Evolutionary conservation across 2,888 invertebrate species (phyloP), one percentile per base, ranked within the genome.

Genomic region (Apamea sordens): DNA sequence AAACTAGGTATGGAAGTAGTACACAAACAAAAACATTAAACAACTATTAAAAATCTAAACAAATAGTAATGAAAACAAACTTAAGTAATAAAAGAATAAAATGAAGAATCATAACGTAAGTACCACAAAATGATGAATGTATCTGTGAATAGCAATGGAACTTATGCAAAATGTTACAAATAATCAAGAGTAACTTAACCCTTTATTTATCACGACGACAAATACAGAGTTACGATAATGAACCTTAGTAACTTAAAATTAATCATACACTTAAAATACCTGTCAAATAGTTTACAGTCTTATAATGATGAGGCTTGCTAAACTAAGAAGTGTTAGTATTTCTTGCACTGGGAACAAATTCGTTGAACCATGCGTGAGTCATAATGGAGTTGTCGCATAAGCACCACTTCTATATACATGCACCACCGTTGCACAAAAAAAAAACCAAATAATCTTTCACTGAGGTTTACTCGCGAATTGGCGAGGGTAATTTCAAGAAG

Each of bases 111-210:
- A 89, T 92, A 92, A 90, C 84, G 83, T 93, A 94, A 94, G 94
- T 93, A 94, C 94, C 95, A 94, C 93, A 92, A 90, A 89, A 93
- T 92, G 92, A 93, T 92, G 91, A 81, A 92, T 92, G 92, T 88
- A 89, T 90, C 85, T 87, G 89, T 89, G 82, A 87, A 89, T 88
- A 92, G 89, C 91, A 93, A 92, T 91, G 92, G 92, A 86, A 91
- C 92, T 92, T 93, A 93, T 93, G 93, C 92, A 90, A 86, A 89
- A 79, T 82, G 10, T 61, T 82, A 74, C 77, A 88, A 61, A 76
- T 79, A 86, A 89, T 85, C 79, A 80, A 71, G 65, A n/a, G n/a
- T n/a, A n/a, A n/a, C n/a, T n/a, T n/a, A n/a, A n/a, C n/a, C n/a
- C n/a, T n/a, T n/a, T n/a, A n/a, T n/a, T n/a, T n/a, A n/a, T n/a